phyloP scores from a whole-genome alignment of 2,797 vertebrate species.

The Telmatherina bonti region DNA sequence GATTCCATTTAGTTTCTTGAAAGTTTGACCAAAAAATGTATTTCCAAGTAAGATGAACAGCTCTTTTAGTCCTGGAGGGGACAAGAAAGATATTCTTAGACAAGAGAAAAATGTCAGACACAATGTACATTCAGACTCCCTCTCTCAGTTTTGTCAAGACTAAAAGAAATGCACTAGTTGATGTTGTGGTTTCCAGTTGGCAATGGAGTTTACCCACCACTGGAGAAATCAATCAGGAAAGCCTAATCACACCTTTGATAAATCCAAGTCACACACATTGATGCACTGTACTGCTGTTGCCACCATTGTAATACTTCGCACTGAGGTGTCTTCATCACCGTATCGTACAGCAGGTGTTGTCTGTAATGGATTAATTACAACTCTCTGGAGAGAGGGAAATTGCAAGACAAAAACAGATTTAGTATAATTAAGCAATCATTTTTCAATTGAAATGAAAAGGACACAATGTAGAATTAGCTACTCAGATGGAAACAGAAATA shows the following conservation, averaged over 20 bases:
- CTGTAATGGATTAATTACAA: slow-evolving; percentile 76
- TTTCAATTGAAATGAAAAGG: slow-evolving; percentile 65
- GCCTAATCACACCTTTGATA: slow-evolving; percentile 60
- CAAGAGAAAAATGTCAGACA: no score
- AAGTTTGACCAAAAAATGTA: no score
- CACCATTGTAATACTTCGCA: slow-evolving; percentile 42
- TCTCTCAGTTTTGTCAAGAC: background rate
- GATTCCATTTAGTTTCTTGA: no score
- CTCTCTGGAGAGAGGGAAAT: slow-evolving; percentile 45
- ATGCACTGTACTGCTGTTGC: slow-evolving; percentile 37
- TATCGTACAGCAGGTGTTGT: slow-evolving; percentile 73
- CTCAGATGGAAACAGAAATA: slow-evolving; percentile 27
- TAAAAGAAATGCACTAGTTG: slow-evolving; percentile 14
- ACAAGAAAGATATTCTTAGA: no score
- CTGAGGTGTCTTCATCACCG: slow-evolving; percentile 68
- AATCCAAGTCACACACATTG: slow-evolving; percentile 42
- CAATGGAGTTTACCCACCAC: slow-evolving; percentile 35
- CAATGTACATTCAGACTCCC: no score
- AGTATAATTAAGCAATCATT: slow-evolving; percentile 73
- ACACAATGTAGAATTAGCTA: slow-evolving; percentile 22
- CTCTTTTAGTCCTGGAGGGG: no score
- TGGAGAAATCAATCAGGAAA: slow-evolving; percentile 65
- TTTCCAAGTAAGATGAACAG: no score
- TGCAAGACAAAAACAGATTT: slow-evolving; percentile 52
- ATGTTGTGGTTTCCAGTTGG: slow-evolving; percentile 16